Evolutionary conservation across 1,140 invertebrate species (phyloP).

Genomic region (Drosophila burlai): DNA sequence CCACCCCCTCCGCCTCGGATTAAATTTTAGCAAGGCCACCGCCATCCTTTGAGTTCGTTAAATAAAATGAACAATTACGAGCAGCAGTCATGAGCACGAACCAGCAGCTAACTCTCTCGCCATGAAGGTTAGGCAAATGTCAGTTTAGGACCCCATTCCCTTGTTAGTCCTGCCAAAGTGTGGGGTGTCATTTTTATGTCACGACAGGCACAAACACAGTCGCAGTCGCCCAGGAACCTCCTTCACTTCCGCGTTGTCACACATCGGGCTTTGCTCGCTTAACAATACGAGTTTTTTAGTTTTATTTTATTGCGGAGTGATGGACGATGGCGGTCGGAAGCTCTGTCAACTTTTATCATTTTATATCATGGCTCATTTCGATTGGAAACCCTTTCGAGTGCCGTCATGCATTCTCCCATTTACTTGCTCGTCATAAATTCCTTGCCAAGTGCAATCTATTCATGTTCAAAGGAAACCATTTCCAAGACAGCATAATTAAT

Average conservation of each 20-base stretch:
- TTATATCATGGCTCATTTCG: slow-evolving; percentile 11
- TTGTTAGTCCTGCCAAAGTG: slow-evolving; percentile 19
- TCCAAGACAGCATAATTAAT: slow-evolving; percentile 12
- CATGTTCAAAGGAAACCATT: slow-evolving; percentile 4
- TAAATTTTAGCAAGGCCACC: slow-evolving; percentile 43
- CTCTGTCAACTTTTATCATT: slow-evolving; percentile 10
- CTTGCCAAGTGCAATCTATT: not conserved
- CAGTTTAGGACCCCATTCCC: slow-evolving; percentile 35
- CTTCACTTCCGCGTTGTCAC: slow-evolving; percentile 45
- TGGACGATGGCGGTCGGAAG: slow-evolving; percentile 10
- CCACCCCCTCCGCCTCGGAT: not conserved
- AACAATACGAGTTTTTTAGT: slow-evolving; percentile 7
- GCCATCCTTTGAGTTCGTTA: slow-evolving; percentile 36
- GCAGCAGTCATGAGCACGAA: slow-evolving; percentile 40
- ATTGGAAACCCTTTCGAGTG: not conserved
- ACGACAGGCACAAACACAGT: slow-evolving; percentile 33
- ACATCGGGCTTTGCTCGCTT: not conserved
- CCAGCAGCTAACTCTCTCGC: slow-evolving; percentile 13
- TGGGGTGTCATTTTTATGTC: slow-evolving; percentile 25
- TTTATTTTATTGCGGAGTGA: slow-evolving; percentile 9
- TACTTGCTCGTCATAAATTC: not conserved
- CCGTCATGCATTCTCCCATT: not conserved
- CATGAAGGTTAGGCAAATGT: slow-evolving; percentile 65
- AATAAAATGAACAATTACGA: slow-evolving; percentile 60
- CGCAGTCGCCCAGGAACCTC: slow-evolving; percentile 3